Evolutionary conservation across 2,797 vertebrate species (phyloP).

Genomic region (Pantherophis alleghaniensis): DNA sequence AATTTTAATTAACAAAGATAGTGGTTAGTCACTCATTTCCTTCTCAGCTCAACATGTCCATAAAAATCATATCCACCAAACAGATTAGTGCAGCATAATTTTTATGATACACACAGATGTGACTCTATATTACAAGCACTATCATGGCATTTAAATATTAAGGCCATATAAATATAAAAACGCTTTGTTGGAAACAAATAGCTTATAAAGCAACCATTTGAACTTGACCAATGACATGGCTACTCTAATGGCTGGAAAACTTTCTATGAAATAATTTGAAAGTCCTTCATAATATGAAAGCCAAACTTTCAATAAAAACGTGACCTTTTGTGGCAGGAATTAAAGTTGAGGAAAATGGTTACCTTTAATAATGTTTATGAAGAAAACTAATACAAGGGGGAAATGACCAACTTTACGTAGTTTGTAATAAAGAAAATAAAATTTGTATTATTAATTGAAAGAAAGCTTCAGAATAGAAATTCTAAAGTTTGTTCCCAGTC

Average conservation of each 20-base stretch:
- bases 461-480: background rate
- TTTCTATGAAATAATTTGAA: background rate
- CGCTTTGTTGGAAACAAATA: background rate
- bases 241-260: background rate
- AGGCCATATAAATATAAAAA: background rate
- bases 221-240: background rate
- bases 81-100: background rate
- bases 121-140: background rate
- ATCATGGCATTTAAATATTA: background rate
- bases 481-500: background rate
- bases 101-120: background rate
- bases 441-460: background rate
- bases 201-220: background rate
- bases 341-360: background rate
- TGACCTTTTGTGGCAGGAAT: background rate
- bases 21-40: background rate
- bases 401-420: background rate
- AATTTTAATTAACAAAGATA: slow-evolving; percentile 10
- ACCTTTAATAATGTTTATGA: background rate
- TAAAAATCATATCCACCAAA: background rate
- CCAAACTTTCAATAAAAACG: background rate
- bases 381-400: background rate
- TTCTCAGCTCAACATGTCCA: background rate
- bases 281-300: background rate
- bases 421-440: background rate